Conservation (phyloP, 1,140 invertebrate species). For the Formica exsecta region DNA sequence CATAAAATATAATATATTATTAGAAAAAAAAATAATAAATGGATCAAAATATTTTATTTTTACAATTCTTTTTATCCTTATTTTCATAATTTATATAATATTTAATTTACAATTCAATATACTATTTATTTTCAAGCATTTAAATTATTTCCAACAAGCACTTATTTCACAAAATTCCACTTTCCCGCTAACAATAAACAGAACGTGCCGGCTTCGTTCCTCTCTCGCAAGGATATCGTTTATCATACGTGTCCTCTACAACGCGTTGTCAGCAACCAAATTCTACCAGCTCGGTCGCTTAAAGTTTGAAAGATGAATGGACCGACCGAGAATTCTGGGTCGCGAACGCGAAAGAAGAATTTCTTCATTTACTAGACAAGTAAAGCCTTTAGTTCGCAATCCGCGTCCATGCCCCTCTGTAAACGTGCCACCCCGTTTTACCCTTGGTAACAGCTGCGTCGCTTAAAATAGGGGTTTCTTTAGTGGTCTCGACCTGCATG, state of each 20-base stretch:
- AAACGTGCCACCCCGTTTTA: constrained; percentile 56
- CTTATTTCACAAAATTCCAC: not conserved
- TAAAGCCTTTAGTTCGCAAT: constrained; percentile 61
- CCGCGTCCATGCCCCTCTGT: constrained; percentile 47
- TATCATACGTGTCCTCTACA: not conserved
- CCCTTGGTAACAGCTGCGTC: constrained; percentile 67
- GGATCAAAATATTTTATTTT: constrained; percentile 3
- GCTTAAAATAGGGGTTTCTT: constrained; percentile 74
- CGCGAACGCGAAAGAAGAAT: constrained; percentile 23
- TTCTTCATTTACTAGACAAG: constrained; percentile 51
- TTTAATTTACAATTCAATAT: not conserved
- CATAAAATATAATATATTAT: not conserved
- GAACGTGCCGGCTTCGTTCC: not conserved
- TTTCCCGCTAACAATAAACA: not conserved
- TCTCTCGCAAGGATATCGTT: constrained; percentile 1
- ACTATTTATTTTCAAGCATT: not conserved
- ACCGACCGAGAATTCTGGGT: constrained; percentile 23
- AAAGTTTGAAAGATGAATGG: constrained; percentile 32
- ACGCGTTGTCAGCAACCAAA: not conserved
- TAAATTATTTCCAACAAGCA: not conserved
- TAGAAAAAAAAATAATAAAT: not conserved
- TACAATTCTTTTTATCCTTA: not conserved
- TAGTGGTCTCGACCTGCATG: constrained; percentile 40
- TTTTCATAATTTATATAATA: not conserved
- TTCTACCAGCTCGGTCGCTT: constrained; percentile 9